These are phyloP conservation scores for Clunio marinus DNA, from an alignment of 2,888 invertebrate genomes.

Conservation along the genomic window DNA sequence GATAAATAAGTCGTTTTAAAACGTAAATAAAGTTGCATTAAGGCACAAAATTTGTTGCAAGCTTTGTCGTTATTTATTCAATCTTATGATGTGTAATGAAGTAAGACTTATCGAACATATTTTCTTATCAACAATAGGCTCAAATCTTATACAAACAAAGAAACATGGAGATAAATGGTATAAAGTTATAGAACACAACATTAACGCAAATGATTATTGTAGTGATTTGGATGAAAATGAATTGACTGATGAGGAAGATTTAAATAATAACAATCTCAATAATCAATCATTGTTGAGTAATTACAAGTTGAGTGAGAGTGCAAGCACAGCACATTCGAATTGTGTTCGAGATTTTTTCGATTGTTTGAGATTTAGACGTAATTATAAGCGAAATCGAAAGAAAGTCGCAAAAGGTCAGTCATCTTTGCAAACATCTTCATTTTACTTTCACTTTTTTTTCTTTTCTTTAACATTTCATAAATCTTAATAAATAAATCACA, in stretches of 20 bases:
- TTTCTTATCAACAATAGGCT: constrained; percentile 21
- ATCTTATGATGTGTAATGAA: too few relatives aligned
- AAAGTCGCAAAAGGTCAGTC: constrained; percentile 34
- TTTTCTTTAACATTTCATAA: neutral
- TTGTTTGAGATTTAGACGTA: constrained; percentile 33
- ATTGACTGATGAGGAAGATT: constrained; percentile 30
- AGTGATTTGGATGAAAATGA: constrained; percentile 36
- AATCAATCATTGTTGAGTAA: constrained; percentile 22
- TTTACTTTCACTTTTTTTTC: neutral
- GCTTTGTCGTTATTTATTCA: constrained; percentile 21
- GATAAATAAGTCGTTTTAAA: neutral
- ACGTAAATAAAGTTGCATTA: constrained; percentile 7
- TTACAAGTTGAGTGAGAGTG: constrained; percentile 3
- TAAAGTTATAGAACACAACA: constrained; percentile 28
- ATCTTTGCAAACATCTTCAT: neutral
- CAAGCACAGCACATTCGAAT: constrained; percentile 17
- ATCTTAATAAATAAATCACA: neutral
- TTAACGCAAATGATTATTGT: constrained; percentile 17
- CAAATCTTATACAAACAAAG: constrained; percentile 15
- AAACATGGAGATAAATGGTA: constrained; percentile 32
- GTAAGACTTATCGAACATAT: neutral
- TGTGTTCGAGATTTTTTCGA: constrained; percentile 21
- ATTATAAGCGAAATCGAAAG: constrained; percentile 36
- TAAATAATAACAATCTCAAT: constrained; percentile 34
- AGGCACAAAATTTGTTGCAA: constrained; percentile 2